Conservation (phyloP, 2,888 invertebrate genomes). For the Aleiodes testaceus region DNA sequence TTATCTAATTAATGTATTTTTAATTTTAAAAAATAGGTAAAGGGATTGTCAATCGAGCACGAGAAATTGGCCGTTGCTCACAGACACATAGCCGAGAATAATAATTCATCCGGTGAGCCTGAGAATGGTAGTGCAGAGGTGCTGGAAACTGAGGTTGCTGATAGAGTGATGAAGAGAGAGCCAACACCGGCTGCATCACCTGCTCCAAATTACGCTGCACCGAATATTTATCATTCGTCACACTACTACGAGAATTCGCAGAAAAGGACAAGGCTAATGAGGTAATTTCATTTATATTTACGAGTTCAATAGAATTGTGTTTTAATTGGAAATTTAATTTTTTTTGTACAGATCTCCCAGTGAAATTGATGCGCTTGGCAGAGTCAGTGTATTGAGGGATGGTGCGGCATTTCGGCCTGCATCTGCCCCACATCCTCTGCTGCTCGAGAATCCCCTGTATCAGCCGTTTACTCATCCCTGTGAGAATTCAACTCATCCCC, state of each 20-base stretch:
- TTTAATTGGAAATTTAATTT: neutral
- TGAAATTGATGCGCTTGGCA: slow-evolving; percentile 69
- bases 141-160: slow-evolving; percentile 63
- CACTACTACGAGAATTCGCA: slow-evolving; percentile 70
- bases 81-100: slow-evolving; percentile 72
- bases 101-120: slow-evolving; percentile 63
- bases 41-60: slow-evolving; percentile 85
- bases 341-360: slow-evolving; percentile 65
- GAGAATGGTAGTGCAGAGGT: slow-evolving; percentile 69
- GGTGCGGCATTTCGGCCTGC: slow-evolving; percentile 75
- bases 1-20: neutral
- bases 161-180: slow-evolving; percentile 63
- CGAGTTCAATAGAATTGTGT: neutral
- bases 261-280: slow-evolving; percentile 70
- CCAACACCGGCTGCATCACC: slow-evolving; percentile 66
- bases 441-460: slow-evolving; percentile 73
- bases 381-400: slow-evolving; percentile 81
- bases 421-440: slow-evolving; percentile 76
- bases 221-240: slow-evolving; percentile 63
- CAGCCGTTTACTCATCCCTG: slow-evolving; percentile 66
- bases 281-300: slow-evolving; percentile 56
- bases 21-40: slow-evolving; percentile 75
- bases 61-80: slow-evolving; percentile 79
- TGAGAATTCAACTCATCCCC: slow-evolving; percentile 65
- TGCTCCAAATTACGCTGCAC: slow-evolving; percentile 64